These are phyloP conservation scores for Hyphantria cunea DNA, from an alignment of 1,140 invertebrate genomes.

Conservation along the genomic window DNA sequence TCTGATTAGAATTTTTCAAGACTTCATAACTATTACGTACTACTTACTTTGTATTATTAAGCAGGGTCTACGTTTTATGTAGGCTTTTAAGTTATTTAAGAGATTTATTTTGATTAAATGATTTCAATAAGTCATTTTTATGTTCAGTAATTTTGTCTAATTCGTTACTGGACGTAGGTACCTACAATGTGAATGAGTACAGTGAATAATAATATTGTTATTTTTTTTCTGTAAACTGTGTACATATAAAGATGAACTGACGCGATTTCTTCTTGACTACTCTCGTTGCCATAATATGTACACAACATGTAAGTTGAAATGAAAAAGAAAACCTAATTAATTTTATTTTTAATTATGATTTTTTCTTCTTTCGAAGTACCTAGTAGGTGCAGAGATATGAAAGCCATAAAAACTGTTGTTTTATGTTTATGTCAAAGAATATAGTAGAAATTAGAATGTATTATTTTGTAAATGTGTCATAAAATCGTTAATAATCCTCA, in stretches of 20 bases:
- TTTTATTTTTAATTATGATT: too few relatives aligned
- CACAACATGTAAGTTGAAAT: too few relatives aligned
- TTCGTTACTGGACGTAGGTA: conserved; percentile 14
- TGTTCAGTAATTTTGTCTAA: conserved; percentile 22
- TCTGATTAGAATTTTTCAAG: conserved; percentile 19
- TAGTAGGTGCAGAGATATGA: conserved; percentile 12
- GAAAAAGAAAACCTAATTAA: too few relatives aligned
- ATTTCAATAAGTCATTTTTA: conserved; percentile 41
- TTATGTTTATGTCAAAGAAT: conserved; percentile 24
- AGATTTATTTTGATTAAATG: conserved; percentile 51
- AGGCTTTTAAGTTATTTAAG: conserved; percentile 76
- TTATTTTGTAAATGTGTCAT: conserved; percentile 29
- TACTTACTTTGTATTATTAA: conserved; percentile 52
- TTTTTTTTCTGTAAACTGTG: too few relatives aligned
- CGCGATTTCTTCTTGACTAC: too few relatives aligned
- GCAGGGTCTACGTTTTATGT: conserved; percentile 77
- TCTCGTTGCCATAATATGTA: too few relatives aligned
- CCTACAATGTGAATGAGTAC: conserved; percentile 18
- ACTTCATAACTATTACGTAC: conserved; percentile 38
- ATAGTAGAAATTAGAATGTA: conserved; percentile 13
- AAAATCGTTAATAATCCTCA: conserved; percentile 17
- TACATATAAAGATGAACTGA: too few relatives aligned
- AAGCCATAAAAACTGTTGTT: conserved; percentile 29
- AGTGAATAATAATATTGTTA: conserved; percentile 7
- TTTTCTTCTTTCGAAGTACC: not conserved